phyloP scores from a whole-genome alignment of 2,888 invertebrate species.

The Drosophila glabriapex region DNA sequence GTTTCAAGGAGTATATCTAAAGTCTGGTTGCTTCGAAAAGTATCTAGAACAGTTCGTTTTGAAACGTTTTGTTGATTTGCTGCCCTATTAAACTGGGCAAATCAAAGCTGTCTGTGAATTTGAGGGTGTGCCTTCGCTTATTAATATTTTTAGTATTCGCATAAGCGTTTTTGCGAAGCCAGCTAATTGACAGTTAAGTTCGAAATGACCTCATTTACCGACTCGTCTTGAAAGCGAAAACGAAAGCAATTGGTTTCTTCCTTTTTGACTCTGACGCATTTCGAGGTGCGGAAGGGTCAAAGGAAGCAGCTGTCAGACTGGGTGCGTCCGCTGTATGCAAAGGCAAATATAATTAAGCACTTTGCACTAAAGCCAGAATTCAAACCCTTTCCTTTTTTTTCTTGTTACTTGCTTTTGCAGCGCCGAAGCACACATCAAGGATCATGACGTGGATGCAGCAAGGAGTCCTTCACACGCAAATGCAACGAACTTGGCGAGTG shows the following conservation, averaged over 20 bases:
- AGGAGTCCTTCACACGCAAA: conserved; percentile 49
- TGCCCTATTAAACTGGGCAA: conserved; percentile 22
- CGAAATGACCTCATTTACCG: conserved; percentile 68
- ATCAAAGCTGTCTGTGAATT: conserved; percentile 29
- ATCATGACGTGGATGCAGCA: conserved; percentile 34
- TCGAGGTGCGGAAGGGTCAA: conserved; percentile 71
- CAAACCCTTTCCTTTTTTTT: conserved; percentile 4
- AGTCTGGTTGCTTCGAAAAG: neutral
- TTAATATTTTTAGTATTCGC: conserved; percentile 54
- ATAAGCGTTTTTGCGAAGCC: conserved; percentile 57
- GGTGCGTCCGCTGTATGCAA: conserved; percentile 28
- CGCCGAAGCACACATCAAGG: conserved; percentile 63
- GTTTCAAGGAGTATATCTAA: neutral
- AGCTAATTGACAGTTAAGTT: conserved; percentile 60
- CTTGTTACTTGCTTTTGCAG: conserved; percentile 50
- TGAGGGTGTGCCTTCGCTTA: conserved; percentile 48
- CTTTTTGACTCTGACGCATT: conserved; percentile 51
- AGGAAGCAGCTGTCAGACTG: conserved; percentile 30
- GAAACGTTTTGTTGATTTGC: neutral
- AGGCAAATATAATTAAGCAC: conserved; percentile 43
- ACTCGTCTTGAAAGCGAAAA: conserved; percentile 48
- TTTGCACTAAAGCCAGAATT: conserved; percentile 36
- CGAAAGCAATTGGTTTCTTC: conserved; percentile 58
- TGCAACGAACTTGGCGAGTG: conserved; percentile 60
- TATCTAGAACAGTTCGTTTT: neutral